Percentiles rank a stretch among this genome's conserved stretches.
These are phyloP conservation scores for Hypotaenidia philippensis DNA, from an alignment of 2,797 vertebrate genomes.

Conservation along the genomic window DNA sequence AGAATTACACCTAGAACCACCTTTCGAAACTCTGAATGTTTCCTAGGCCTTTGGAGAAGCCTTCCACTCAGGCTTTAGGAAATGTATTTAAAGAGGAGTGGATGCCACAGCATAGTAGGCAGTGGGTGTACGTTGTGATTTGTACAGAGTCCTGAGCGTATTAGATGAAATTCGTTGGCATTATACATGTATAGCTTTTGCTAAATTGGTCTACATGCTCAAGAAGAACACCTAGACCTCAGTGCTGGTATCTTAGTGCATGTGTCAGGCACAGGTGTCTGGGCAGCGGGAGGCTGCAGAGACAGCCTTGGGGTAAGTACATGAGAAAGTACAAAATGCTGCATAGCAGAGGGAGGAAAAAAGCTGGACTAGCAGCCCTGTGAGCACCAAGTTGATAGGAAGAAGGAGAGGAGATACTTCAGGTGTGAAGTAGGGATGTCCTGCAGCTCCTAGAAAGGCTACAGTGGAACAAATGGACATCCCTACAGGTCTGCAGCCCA, in stretches of 20 bases:
- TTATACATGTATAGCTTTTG: background rate
- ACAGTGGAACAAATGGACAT: background rate
- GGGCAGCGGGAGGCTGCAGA: background rate
- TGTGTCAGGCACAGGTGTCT: fast-evolving
- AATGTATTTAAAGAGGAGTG: background rate
- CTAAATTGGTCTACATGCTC: background rate
- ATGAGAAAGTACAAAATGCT: background rate
- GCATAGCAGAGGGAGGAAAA: background rate
- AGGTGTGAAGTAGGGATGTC: background rate
- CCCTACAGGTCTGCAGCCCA: background rate
- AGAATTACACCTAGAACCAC: background rate
- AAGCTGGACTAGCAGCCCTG: background rate
- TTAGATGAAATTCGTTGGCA: background rate
- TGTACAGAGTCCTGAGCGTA: background rate
- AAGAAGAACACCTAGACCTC: background rate
- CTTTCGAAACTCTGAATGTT: background rate
- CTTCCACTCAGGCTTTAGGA: background rate
- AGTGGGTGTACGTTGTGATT: fast-evolving
- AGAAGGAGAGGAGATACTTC: background rate
- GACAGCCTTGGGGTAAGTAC: background rate
- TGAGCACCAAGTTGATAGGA: background rate
- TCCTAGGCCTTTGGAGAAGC: background rate
- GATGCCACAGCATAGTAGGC: background rate
- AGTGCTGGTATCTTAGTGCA: background rate
- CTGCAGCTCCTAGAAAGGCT: background rate